phyloP scores from a whole-genome alignment of 2,888 invertebrate species.

The Eupithecia centaureata region DNA sequence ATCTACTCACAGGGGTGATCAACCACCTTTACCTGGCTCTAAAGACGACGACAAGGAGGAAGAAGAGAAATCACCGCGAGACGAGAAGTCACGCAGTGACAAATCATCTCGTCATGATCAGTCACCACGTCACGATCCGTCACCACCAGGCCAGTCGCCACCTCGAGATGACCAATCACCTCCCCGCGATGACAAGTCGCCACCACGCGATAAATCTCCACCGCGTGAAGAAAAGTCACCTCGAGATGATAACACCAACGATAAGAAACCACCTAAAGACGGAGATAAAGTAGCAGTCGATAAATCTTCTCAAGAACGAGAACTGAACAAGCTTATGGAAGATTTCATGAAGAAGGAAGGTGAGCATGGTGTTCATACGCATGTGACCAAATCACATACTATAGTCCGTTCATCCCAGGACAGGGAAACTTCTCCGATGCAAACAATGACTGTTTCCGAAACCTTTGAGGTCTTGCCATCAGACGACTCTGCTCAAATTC shows the following conservation, averaged over 20 bases:
- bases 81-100: slow-evolving; percentile 34
- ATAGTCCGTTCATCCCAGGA: slow-evolving; percentile 41
- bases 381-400: slow-evolving; percentile 33
- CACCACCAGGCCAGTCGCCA: slow-evolving; percentile 31
- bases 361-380: slow-evolving; percentile 40
- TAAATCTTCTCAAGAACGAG: slow-evolving; percentile 46
- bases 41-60: slow-evolving; percentile 41
- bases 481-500: slow-evolving; percentile 37
- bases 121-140: slow-evolving; percentile 29
- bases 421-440: slow-evolving; percentile 50
- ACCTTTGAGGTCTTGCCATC: slow-evolving; percentile 48
- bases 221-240: slow-evolving; percentile 20
- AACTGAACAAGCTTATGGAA: slow-evolving; percentile 53
- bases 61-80: slow-evolving; percentile 30
- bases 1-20: slow-evolving; percentile 52
- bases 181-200: slow-evolving; percentile 36
- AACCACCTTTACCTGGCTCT: slow-evolving; percentile 49
- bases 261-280: slow-evolving; percentile 42
- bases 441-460: slow-evolving; percentile 51
- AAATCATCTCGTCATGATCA: slow-evolving; percentile 32
- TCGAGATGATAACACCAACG: slow-evolving; percentile 33
- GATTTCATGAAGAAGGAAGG: slow-evolving; percentile 64
- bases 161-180: slow-evolving; percentile 37
- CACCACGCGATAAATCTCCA: slow-evolving; percentile 38
- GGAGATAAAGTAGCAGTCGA: slow-evolving; percentile 34